phyloP scores from a whole-genome alignment of 2,113 vertebrate genomes.

The Cichladusa arquata region DNA sequence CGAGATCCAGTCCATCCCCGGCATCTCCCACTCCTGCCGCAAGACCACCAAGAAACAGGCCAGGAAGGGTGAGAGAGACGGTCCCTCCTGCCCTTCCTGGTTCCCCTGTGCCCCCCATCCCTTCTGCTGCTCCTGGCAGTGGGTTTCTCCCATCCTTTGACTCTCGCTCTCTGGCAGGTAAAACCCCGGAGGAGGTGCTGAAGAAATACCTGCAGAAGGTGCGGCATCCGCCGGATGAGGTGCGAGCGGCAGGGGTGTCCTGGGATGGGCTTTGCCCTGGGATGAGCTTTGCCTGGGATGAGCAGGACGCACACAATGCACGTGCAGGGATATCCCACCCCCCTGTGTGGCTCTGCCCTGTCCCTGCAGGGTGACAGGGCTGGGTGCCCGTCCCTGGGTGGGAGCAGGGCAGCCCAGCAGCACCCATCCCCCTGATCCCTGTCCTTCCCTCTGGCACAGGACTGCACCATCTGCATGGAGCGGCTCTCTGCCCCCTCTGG shows the following conservation, averaged over 20 bases:
- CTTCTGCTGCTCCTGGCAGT: not conserved
- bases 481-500: slow-evolving; percentile 84
- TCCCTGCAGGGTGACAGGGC: not conserved
- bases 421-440: not conserved
- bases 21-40: slow-evolving; percentile 88
- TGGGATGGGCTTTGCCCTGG: not conserved
- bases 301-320: fast-evolving
- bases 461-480: slow-evolving; percentile 97
- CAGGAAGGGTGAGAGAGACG: slow-evolving; percentile 83
- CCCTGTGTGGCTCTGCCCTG: not conserved
- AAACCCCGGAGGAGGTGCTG: slow-evolving; percentile 90
- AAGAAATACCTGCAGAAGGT: slow-evolving; percentile 93
- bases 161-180: slow-evolving; percentile 61
- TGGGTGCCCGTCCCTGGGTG: not conserved
- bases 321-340: fast-evolving
- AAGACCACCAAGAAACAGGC: slow-evolving; percentile 95
- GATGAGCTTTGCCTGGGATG: not conserved
- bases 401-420: not conserved
- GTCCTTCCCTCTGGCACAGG: slow-evolving; percentile 55
- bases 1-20: slow-evolving; percentile 90
- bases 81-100: not conserved
- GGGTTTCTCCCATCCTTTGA: not conserved
- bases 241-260: slow-evolving; percentile 14
- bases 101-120: fast-evolving
- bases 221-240: slow-evolving; percentile 88